These are phyloP conservation scores for Lepas anatifera DNA, from an alignment of 2,888 invertebrate genomes.

Conservation along the genomic window DNA sequence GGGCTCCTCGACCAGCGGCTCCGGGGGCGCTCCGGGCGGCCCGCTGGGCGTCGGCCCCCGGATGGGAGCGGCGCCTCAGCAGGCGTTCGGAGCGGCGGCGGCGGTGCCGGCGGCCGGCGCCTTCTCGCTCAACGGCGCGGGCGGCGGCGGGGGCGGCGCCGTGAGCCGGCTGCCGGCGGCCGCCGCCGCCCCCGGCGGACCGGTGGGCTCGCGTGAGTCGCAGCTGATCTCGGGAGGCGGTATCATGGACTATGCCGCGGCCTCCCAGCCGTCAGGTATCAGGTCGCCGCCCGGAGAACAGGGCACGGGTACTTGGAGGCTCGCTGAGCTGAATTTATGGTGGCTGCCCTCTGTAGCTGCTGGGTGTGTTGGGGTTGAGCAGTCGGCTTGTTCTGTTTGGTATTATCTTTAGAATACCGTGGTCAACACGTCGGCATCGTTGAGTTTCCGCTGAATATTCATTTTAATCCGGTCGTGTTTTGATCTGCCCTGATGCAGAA, in stretches of 20 bases:
- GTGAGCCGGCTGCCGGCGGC: background rate
- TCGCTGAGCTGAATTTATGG: too few relatives aligned
- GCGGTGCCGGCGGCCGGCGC: background rate
- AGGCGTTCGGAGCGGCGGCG: background rate
- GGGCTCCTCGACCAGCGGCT: background rate
- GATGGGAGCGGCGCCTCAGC: background rate
- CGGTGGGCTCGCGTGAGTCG: background rate
- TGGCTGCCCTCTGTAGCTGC: too few relatives aligned
- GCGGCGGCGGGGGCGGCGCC: background rate
- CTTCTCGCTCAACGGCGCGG: background rate
- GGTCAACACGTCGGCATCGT: too few relatives aligned
- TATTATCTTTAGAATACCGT: too few relatives aligned
- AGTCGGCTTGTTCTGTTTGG: too few relatives aligned
- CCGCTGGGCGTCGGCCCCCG: background rate
- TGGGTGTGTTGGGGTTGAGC: too few relatives aligned
- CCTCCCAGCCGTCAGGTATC: slow-evolving; percentile 1
- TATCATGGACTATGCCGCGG: background rate
- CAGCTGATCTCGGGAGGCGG: background rate
- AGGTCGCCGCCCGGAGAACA: too few relatives aligned
- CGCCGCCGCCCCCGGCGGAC: slow-evolving; percentile 5
- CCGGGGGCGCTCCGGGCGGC: slow-evolving; percentile 8
- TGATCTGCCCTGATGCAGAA: too few relatives aligned
- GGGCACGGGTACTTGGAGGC: too few relatives aligned
- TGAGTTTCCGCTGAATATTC: too few relatives aligned
- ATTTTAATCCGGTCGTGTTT: too few relatives aligned